Base-by-base conservation (phyloP, 2,113 vertebrate species). In the Campylomormyrus tamandua region DNA sequence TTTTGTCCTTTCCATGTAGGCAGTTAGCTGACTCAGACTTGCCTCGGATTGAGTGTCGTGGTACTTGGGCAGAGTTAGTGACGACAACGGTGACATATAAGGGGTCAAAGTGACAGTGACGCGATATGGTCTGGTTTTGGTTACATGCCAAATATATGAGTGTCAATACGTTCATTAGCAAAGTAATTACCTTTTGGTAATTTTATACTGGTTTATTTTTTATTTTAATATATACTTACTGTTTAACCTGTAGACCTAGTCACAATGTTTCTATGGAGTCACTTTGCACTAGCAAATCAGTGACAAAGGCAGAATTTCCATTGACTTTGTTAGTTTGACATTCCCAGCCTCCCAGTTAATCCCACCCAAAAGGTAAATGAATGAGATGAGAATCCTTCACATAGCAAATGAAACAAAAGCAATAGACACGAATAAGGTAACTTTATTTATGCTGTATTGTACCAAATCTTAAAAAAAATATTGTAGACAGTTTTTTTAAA, bases 11-110 rank as follows among this genome's bases (percentile, higher is more conserved):
- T 87, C 50, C 85, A 31, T 39, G 24, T 35, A 35, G 24, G 27
- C 85, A 35, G 85, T 53, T 56, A 35, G 85, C 85, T 87, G 85
- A 87, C 27, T 87, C 85, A 87, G 85, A 39, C 48, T 87, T 53
- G 50, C 27, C 83, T 86, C 83, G 19, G 83, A 17, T 11, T 46
- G 83, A 83, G 80, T 13, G 45, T 84, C 85, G 85, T 53, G 50
- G 85, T 35, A 21, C 50, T 17, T 31, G 31, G 85, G 27, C 50
- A 35, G 83, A 46, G 83, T 27, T 46, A 49, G 48, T 86, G 83
- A 86, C 83, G 46, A 50, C 45, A 86, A 15, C 7, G 13, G 50
- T 87, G 48, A 53, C 85, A 48, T 87, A 46, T 39, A 86, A 15
- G 27, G 83, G 85, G 85, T 87, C 50, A 52, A 31, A 87, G 85